Conservation (phyloP, 2,797 vertebrate genomes). For the Acestrorhynchus altus region DNA sequence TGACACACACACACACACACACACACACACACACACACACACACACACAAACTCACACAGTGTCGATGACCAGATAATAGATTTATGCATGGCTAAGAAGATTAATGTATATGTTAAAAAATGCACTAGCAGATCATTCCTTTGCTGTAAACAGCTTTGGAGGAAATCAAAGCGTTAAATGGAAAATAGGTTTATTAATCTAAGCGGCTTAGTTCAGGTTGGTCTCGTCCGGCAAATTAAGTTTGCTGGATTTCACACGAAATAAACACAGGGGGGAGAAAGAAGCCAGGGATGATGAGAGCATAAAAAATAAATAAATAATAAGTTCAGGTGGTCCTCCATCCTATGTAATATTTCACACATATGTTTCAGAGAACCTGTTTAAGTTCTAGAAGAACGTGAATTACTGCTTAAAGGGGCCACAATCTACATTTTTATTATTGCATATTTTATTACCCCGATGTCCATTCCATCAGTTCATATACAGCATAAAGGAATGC, state of each 20-base stretch:
- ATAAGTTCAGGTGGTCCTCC: conserved; percentile 45
- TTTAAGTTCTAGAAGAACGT: conserved; percentile 24
- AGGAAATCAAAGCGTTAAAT: conserved; percentile 83
- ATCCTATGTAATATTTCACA: conserved; percentile 40
- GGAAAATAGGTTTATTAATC: conserved; percentile 84
- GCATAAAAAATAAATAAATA: conserved; percentile 49
- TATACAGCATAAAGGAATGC: too few species aligned
- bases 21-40: conserved; percentile 26
- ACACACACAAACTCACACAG: conserved; percentile 21
- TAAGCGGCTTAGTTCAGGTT: conserved; percentile 86
- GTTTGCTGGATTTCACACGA: conserved; percentile 82
- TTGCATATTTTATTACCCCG: too few species aligned
- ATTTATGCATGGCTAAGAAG: conserved; percentile 77
- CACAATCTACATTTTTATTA: neutral
- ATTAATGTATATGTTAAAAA: conserved; percentile 75
- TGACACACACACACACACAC: conserved; percentile 13
- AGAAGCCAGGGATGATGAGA: conserved; percentile 63
- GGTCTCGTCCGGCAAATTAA: conserved; percentile 82
- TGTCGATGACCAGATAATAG: conserved; percentile 76
- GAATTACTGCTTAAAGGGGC: conserved; percentile 36
- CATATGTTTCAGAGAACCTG: conserved; percentile 2
- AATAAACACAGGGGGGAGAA: conserved; percentile 74
- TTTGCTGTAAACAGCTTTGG: conserved; percentile 81
- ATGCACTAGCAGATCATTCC: conserved; percentile 72
- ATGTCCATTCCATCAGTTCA: too few species aligned